Conservation (phyloP, 2,113 vertebrate genomes). For the Oceanodroma tethys region DNA sequence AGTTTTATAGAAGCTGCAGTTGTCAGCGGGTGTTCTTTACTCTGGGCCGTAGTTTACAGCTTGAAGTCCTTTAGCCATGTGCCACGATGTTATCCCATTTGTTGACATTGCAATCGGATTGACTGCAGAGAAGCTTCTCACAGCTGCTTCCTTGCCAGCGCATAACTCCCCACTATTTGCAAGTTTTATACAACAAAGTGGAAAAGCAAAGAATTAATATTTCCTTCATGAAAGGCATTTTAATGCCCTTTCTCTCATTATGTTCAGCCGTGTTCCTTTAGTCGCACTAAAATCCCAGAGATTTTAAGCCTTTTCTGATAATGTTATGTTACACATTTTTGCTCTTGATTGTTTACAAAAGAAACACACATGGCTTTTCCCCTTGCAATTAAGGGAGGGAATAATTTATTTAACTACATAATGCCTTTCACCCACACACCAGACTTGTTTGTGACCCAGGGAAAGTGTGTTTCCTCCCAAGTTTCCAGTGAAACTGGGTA, state of each 20-base stretch:
- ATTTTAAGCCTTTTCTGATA: neutral
- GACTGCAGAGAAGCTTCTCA: neutral
- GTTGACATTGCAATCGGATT: neutral
- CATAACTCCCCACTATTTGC: neutral
- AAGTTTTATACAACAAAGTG: neutral
- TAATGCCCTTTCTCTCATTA: neutral
- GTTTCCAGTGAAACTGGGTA: neutral
- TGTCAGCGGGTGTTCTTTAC: neutral
- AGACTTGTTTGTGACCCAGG: neutral
- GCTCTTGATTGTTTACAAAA: neutral
- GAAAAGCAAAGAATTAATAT: neutral
- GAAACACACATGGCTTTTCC: neutral
- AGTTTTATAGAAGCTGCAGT: neutral
- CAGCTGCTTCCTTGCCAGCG: neutral
- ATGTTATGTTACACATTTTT: neutral
- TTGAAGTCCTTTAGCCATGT: neutral
- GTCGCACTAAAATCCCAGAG: neutral
- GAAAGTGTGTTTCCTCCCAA: neutral
- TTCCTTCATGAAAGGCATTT: neutral
- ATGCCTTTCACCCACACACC: neutral
- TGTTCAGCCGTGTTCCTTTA: neutral
- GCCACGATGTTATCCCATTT: neutral
- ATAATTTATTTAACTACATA: neutral
- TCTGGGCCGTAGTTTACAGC: neutral
- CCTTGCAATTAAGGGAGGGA: neutral